These are phyloP conservation scores for Diadegma fenestrale DNA, from an alignment of 2,888 invertebrate species.

Conservation along the genomic window DNA sequence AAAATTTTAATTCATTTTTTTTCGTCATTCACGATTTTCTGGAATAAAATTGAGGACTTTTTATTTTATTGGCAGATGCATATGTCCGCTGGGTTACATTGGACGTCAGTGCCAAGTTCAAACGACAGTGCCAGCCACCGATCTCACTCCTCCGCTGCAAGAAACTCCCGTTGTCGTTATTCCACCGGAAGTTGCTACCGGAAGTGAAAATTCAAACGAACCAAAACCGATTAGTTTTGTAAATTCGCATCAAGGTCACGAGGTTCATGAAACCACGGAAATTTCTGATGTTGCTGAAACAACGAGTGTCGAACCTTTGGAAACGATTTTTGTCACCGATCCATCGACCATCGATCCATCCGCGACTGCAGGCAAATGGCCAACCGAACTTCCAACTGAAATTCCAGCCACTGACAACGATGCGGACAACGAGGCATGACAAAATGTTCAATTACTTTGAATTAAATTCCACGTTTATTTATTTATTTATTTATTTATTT, in stretches of 20 bases:
- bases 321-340: slow-evolving; percentile 80
- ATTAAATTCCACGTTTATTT: slow-evolving; percentile 66
- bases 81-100: slow-evolving; percentile 90
- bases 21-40: not conserved
- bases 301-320: slow-evolving; percentile 77
- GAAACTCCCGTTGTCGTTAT: slow-evolving; percentile 54
- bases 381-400: slow-evolving; percentile 80
- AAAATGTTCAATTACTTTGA: not conserved
- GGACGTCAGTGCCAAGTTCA: slow-evolving; percentile 91
- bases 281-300: slow-evolving; percentile 63
- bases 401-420: slow-evolving; percentile 77
- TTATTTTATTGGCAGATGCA: slow-evolving; percentile 86
- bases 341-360: slow-evolving; percentile 75
- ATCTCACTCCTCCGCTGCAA: slow-evolving; percentile 79
- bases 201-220: slow-evolving; percentile 17
- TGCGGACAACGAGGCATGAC: slow-evolving; percentile 82
- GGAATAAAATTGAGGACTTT: not conserved
- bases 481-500: slow-evolving; percentile 68
- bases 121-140: slow-evolving; percentile 80
- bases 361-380: slow-evolving; percentile 83
- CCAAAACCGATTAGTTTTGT: slow-evolving; percentile 20
- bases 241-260: slow-evolving; percentile 48
- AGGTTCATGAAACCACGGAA: slow-evolving; percentile 9
- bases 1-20: too few relatives aligned
- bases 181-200: not conserved